Conservation (phyloP, 2,797 vertebrate species). For the Sternotherus odoratus region DNA sequence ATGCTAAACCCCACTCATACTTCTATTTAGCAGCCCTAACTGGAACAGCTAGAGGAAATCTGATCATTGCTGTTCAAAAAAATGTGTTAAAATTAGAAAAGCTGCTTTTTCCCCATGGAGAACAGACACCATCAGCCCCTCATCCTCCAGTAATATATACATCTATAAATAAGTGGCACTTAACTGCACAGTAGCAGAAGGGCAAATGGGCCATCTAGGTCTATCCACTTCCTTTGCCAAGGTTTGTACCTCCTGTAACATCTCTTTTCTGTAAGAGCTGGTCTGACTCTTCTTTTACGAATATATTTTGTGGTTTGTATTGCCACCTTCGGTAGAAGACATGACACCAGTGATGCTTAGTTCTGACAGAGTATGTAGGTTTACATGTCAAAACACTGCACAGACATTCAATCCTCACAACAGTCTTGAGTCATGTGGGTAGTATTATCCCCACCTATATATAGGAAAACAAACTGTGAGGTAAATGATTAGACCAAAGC, state of each 20-base stretch:
- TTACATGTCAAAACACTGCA: neutral
- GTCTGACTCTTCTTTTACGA: neutral
- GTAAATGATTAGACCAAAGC: neutral
- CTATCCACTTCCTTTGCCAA: neutral
- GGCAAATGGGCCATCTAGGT: neutral
- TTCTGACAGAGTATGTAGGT: fast-evolving
- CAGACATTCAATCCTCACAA: neutral
- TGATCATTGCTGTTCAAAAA: neutral
- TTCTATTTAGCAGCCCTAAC: neutral
- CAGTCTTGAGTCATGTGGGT: neutral
- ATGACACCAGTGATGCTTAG: fast-evolving
- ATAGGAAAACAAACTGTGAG: neutral
- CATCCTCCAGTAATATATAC: neutral
- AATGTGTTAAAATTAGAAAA: neutral
- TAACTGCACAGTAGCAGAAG: neutral
- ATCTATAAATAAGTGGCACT: neutral
- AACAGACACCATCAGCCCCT: neutral
- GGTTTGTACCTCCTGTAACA: neutral
- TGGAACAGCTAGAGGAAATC: neutral
- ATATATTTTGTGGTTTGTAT: neutral
- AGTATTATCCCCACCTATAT: neutral
- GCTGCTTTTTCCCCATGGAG: neutral
- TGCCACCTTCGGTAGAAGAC: neutral
- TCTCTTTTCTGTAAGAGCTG: neutral
- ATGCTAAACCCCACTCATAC: neutral